phyloP scores from a whole-genome alignment of 2,113 vertebrate genomes.

The Thryonomys swinderianus region DNA sequence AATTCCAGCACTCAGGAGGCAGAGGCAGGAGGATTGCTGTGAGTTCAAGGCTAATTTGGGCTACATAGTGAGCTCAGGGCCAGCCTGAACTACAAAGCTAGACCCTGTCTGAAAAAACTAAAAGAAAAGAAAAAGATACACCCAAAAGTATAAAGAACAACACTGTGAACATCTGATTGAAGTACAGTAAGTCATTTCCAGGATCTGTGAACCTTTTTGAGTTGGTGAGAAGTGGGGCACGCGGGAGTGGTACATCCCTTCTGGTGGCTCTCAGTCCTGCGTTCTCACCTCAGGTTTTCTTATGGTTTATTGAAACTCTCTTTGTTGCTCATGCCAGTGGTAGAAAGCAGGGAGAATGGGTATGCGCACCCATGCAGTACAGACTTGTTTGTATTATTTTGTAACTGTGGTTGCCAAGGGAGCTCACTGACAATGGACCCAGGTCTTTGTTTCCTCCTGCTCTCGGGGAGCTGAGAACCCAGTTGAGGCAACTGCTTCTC shows the following conservation, averaged over 20 bases:
- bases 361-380: no score
- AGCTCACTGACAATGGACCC: neutral
- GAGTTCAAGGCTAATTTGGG: no score
- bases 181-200: neutral
- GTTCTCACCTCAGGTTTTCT: neutral
- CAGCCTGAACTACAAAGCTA: no score
- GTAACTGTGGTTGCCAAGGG: neutral
- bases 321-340: neutral
- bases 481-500: neutral
- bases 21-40: no score
- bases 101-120: no score
- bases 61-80: no score
- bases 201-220: neutral
- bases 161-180: neutral
- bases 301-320: neutral
- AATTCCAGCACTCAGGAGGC: no score
- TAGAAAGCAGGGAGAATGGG: neutral
- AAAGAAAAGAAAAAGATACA: neutral
- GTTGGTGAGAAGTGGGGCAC: neutral
- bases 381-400: neutral
- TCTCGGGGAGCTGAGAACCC: neutral
- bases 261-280: neutral
- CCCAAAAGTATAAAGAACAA: conserved; percentile 18
- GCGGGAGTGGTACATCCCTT: neutral
- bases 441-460: neutral